Evolutionary conservation across 2,888 invertebrate species (phyloP), one percentile per base, ranked within the genome.

Genomic region (Lysandra bellargus): DNA sequence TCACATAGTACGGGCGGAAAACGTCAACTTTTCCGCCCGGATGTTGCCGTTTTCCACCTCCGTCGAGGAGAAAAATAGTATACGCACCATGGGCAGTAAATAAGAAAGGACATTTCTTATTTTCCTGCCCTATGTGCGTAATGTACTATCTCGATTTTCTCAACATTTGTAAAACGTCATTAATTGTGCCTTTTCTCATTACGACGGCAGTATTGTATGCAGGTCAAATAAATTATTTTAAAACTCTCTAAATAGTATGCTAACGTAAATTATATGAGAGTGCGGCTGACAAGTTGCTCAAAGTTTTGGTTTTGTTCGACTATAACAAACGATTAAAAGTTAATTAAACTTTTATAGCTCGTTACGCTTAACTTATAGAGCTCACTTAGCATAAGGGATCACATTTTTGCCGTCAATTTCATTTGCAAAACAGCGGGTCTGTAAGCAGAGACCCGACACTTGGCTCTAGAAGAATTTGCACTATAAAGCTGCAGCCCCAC

Each of bases 271-370:
- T 30, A 64, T 30, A 64, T 12, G 4, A 9, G 30, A 30, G 64
- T 64, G 64, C 64, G 1, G 30, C 64, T 64, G 64, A 64, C 4
- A 64, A 64, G 64, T 64, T 64, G 30, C 64, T 12, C 7, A 64
- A 5, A 49, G 9, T 49, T 64, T 64, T 23, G 64, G 3, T 64
- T 23, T 23, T 12, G 64, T 30, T 12, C 30, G 1, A 64, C 23
- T 64, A 30, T 23, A 30, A 30, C 12, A 64, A 64, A 64, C 64
- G 64, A 64, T 64, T 64, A 64, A 64, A 64, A 64, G 23, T 64
- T 30, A 64, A 64, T 64, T 64, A 64, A 30, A 30, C 12, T 64
- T 69, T 17, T 69, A 69, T 33, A 69, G 33, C 33, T 33, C 33
- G 14, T 33, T 69, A 1, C 30, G 9, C 23, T 64, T 17, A 17